Evolutionary conservation across 2,113 vertebrate species (phyloP).

Genomic region (Xerus inauris): DNA sequence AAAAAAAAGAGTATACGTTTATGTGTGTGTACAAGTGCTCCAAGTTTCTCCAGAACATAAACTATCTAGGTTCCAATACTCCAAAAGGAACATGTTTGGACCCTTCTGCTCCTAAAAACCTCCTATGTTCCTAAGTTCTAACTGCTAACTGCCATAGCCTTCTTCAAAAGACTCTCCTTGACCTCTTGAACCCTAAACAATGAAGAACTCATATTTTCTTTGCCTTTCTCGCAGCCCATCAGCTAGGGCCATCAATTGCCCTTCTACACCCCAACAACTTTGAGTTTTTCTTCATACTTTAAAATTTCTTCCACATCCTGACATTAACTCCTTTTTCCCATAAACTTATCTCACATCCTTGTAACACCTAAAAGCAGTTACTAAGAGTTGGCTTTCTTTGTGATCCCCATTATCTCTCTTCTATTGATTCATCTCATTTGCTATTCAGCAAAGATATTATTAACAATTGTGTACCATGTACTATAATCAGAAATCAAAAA

Average conservation of each 20-base stretch:
- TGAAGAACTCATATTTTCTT: background rate
- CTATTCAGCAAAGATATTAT: constrained; percentile 20
- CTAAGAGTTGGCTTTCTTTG: background rate
- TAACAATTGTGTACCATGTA: background rate
- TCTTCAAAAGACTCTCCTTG: background rate
- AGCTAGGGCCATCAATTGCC: background rate
- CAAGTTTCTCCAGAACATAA: background rate
- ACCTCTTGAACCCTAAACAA: background rate
- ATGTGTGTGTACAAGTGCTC: background rate
- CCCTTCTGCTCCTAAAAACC: background rate
- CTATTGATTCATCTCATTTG: constrained; percentile 13
- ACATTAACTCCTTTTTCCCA: background rate
- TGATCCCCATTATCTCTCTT: background rate
- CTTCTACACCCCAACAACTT: background rate
- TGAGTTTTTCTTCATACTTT: background rate
- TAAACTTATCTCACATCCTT: background rate
- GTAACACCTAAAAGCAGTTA: background rate
- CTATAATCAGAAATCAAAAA: background rate
- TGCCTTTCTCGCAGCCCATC: background rate
- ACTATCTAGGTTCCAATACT: background rate
- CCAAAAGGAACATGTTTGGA: background rate
- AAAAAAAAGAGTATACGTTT: no score
- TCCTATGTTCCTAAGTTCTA: background rate
- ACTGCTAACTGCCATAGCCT: background rate
- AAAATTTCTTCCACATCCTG: background rate